Evolutionary conservation across 2,888 invertebrate species (phyloP).

Genomic region (Watsonalla cultraria): DNA sequence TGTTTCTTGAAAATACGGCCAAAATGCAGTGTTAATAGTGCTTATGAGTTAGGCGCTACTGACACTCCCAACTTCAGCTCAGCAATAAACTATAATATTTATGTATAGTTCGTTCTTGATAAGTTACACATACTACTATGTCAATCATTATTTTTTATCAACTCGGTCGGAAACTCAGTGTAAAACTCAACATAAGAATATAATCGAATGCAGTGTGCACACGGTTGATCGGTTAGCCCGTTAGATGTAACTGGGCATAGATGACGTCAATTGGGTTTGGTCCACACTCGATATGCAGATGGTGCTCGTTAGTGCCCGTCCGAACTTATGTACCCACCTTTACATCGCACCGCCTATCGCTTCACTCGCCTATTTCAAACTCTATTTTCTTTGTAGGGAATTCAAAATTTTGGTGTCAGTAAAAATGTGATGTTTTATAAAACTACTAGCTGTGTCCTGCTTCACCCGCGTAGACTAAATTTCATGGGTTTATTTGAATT

Average conservation of each 20-base stretch:
- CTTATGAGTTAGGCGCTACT: too few relatives aligned
- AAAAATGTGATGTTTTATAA: slow-evolving; percentile 1
- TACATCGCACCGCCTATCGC: slow-evolving; percentile 14
- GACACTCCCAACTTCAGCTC: too few relatives aligned
- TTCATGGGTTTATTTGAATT: too few relatives aligned
- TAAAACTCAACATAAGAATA: slow-evolving; percentile 10
- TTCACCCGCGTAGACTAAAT: too few relatives aligned
- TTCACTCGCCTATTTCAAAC: slow-evolving; percentile 13
- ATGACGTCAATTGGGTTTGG: slow-evolving; percentile 22
- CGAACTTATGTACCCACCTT: slow-evolving; percentile 17
- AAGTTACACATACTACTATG: too few relatives aligned
- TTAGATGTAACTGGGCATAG: slow-evolving; percentile 9
- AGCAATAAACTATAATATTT: too few relatives aligned
- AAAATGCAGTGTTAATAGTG: too few relatives aligned
- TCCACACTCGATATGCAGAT: slow-evolving; percentile 31
- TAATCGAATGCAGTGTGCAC: slow-evolving; percentile 19
- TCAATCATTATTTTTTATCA: too few relatives aligned
- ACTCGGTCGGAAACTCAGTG: neutral
- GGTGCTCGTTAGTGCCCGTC: slow-evolving; percentile 26
- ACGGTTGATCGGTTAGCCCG: slow-evolving; percentile 6
- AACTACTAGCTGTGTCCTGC: neutral
- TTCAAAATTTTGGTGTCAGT: neutral
- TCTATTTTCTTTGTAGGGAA: slow-evolving; percentile 1
- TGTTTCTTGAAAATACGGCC: too few relatives aligned
- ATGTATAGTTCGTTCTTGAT: too few relatives aligned